These are phyloP conservation scores for Synaphobranchus kaupii DNA, from an alignment of 2,797 vertebrate genomes.

Conservation along the genomic window DNA sequence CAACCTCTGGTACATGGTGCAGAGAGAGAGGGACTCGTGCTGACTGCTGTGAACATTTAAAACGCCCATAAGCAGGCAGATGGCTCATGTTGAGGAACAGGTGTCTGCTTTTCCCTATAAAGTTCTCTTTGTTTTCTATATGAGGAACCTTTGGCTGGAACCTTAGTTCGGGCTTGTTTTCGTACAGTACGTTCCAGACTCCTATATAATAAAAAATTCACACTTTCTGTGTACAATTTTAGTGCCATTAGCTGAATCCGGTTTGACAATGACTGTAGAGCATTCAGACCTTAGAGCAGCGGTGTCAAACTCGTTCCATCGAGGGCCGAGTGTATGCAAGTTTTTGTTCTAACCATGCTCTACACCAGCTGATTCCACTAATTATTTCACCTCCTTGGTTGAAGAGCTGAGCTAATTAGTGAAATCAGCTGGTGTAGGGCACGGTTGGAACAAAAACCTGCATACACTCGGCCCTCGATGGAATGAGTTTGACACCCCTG, in stretches of 20 bases:
- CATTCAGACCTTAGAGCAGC: no score
- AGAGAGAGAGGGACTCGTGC: conserved; percentile 5
- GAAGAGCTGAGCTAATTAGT: no score
- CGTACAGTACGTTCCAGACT: not conserved
- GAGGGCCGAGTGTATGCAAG: no score
- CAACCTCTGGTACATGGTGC: conserved; percentile 22
- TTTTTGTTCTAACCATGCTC: no score
- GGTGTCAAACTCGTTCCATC: no score
- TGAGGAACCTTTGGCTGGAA: not conserved
- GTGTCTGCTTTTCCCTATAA: not conserved
- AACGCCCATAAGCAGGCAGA: not conserved
- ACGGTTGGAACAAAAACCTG: no score
- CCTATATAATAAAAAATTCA: not conserved
- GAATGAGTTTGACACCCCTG: no score
- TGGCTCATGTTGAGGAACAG: not conserved
- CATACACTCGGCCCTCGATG: no score
- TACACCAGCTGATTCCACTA: no score
- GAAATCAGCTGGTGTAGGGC: no score
- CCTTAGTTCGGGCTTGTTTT: not conserved
- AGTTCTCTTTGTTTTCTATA: not conserved
- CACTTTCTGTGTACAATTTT: not conserved
- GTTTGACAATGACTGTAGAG: not conserved
- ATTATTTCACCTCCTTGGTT: no score
- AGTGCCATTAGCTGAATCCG: not conserved
- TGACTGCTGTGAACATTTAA: not conserved